Percentiles rank a stretch among this genome's conserved stretches.
These are phyloP conservation scores for Hydrozoanthus gracilis DNA, from an alignment of 92 coral and sea anemone species.

Conservation along the genomic window DNA sequence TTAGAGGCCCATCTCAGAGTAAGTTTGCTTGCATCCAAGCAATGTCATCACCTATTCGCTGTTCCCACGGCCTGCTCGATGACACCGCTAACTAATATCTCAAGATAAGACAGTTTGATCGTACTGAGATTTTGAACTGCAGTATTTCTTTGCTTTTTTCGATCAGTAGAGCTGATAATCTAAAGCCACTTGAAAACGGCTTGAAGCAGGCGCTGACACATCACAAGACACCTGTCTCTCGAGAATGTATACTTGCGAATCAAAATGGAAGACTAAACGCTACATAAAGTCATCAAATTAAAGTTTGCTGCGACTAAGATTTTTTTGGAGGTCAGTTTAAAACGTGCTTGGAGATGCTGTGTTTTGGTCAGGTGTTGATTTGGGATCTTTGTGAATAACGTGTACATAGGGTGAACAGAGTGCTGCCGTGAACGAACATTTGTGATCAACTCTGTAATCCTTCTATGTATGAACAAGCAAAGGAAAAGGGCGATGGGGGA, in stretches of 20 bases:
- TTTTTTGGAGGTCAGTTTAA: no score
- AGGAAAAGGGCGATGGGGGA: no score
- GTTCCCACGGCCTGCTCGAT: slow-evolving; percentile 43
- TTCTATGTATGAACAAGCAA: no score
- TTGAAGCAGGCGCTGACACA: slow-evolving; percentile 11
- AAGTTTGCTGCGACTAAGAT: background rate
- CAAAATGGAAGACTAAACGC: background rate
- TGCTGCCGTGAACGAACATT: no score
- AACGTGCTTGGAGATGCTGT: no score
- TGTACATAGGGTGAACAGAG: no score
- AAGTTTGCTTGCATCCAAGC: no score
- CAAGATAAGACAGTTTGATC: slow-evolving; percentile 20
- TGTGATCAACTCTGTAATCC: no score
- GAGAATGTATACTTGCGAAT: background rate
- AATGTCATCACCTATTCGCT: slow-evolving; percentile 16
- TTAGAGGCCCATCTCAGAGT: background rate
- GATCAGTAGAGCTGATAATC: slow-evolving; percentile 35
- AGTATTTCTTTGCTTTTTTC: slow-evolving; percentile 37
- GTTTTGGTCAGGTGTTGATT: background rate
- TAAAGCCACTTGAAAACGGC: background rate
- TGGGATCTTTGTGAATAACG: no score
- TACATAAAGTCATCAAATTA: background rate
- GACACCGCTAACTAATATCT: slow-evolving; percentile 34
- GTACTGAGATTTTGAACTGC: slow-evolving; percentile 18
- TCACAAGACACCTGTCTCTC: background rate